Percentiles rank a stretch among this genome's conserved stretches.
phyloP scores from a whole-genome alignment of 1,140 invertebrate species.

The Drosophila bocki region DNA sequence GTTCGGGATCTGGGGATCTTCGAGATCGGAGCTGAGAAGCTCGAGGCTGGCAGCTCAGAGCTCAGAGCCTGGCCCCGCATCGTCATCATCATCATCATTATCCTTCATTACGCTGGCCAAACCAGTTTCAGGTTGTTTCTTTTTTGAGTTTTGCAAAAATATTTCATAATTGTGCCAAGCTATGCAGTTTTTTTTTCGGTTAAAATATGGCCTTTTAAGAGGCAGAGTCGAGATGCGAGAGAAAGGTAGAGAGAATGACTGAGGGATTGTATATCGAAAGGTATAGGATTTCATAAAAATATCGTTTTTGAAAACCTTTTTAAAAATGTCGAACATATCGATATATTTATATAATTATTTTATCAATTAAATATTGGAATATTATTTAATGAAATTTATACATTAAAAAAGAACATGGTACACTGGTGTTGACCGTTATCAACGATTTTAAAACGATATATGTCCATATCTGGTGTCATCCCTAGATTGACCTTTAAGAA shows the following conservation, averaged over 20 bases:
- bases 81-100: conserved; percentile 77
- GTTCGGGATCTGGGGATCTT: conserved; percentile 16
- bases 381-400: background rate
- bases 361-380: background rate
- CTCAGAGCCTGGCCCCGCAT: conserved; percentile 34
- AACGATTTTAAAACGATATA: background rate
- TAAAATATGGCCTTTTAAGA: conserved; percentile 74
- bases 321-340: too few relatives aligned
- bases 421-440: too few relatives aligned
- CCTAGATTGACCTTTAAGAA: conserved; percentile 58
- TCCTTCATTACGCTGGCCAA: conserved; percentile 76
- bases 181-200: conserved; percentile 62
- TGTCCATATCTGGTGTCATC: conserved; percentile 4
- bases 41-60: conserved; percentile 23
- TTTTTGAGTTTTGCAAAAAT: conserved; percentile 62
- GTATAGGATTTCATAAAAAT: background rate
- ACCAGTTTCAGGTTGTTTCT: conserved; percentile 56
- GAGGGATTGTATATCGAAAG: background rate
- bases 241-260: background rate
- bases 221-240: conserved; percentile 11
- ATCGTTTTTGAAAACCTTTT: background rate
- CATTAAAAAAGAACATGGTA: background rate
- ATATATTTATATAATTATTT: too few relatives aligned
- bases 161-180: conserved; percentile 84
- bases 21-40: conserved; percentile 11